Percentiles rank a stretch among this genome's conserved stretches.
Evolutionary conservation across 2,888 invertebrate species (phyloP).

Genomic region (Synanthedon formicaeformis): DNA sequence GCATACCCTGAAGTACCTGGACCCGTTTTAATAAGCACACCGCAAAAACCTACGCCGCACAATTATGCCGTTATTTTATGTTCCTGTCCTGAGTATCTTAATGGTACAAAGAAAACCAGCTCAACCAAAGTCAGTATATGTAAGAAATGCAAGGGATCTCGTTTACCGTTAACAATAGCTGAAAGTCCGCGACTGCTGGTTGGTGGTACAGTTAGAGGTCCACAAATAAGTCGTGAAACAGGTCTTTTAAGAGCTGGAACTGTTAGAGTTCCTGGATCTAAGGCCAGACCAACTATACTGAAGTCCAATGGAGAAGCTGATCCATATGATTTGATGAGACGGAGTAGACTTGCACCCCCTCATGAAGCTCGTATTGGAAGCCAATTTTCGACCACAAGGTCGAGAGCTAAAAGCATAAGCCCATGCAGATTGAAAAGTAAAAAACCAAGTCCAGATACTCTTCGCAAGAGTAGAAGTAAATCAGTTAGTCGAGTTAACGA

Average conservation of each 20-base stretch:
- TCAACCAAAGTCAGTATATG: conserved; percentile 82
- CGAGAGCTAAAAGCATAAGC: conserved; percentile 69
- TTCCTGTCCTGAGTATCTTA: conserved; percentile 84
- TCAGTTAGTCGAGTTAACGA: conserved; percentile 62
- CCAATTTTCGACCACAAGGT: conserved; percentile 60
- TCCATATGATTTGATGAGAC: conserved; percentile 87
- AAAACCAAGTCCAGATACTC: conserved; percentile 54
- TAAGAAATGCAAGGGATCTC: conserved; percentile 86
- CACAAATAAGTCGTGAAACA: conserved; percentile 52
- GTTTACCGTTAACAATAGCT: conserved; percentile 76
- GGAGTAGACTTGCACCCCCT: conserved; percentile 79
- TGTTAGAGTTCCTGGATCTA: conserved; percentile 71
- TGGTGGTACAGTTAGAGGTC: conserved; percentile 75
- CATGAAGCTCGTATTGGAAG: conserved; percentile 66
- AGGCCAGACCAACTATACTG: conserved; percentile 74
- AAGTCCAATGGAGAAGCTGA: conserved; percentile 72
- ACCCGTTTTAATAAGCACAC: conserved; percentile 63
- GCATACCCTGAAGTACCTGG: conserved; percentile 56
- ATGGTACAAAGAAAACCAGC: conserved; percentile 79
- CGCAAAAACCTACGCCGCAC: conserved; percentile 71
- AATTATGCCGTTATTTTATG: conserved; percentile 81
- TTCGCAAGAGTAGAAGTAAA: conserved; percentile 54
- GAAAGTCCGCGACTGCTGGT: conserved; percentile 66
- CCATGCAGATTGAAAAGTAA: conserved; percentile 69
- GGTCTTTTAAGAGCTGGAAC: conserved; percentile 72